Base-by-base conservation (phyloP, 2,797 vertebrate species). In the Nyctibius grandis region DNA sequence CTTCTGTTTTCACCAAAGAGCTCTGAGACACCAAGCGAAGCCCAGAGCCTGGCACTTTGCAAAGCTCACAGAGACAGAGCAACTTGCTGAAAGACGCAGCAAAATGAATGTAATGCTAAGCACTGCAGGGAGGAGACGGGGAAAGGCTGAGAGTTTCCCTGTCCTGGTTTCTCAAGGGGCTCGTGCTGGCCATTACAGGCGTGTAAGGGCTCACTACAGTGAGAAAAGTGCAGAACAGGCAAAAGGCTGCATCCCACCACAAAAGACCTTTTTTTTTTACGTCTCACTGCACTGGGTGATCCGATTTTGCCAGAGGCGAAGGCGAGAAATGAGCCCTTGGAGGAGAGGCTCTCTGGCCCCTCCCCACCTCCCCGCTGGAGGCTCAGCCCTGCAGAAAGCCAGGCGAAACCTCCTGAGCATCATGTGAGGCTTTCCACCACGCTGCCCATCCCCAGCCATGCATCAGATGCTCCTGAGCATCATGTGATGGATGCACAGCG, bases 401-500 rank as follows among this genome's bases (percentile, higher is more conserved):
- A 59, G 73, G 28, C 38, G 4, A 86, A 95, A 91, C 44, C 95
- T 93, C 83, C 89, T 97, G 96, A 95, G 72, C 64, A 63, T 95
- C 95, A 96, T 93, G 93, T 97, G 97, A 97, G 74, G 72, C 54
- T 82, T 88, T 91, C 81, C 72, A 90, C 61, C 85, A 72, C 6
- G 8, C 77, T 90, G 61, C 81, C 76, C 73, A 42, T 94, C 73
- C 84, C 81, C 67, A 93, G 84, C 64, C 11, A 0, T 5, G 44
- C 81, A 89, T 91, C 89, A 95, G 69, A 87, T 1, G 26, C 81
- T 94, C 70, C 89, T 82, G 83, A 95, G 86, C 64, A 57, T 91
- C 96, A 96, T 95, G 96, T 96, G 97, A 97, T 77, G 77, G 45
- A 77, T 6, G 56, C 76, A 83, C 69, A 93, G 50, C 77, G 89